These are phyloP conservation scores for Agriopis aurantiaria DNA, from an alignment of 2,888 invertebrate genomes.

Conservation along the genomic window DNA sequence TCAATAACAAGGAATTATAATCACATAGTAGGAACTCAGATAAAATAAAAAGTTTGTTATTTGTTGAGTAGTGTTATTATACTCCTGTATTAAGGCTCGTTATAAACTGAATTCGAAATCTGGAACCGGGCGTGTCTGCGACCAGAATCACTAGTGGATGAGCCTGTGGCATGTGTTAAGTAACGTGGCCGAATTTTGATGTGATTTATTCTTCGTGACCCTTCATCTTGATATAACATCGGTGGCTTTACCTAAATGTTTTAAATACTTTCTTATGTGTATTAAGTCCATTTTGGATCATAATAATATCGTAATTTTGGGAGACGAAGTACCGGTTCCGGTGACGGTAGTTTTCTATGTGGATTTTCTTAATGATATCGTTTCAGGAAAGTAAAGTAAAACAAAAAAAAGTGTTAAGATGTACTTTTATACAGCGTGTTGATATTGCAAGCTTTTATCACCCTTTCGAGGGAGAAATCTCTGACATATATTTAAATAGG, in stretches of 20 bases:
- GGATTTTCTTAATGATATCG: background rate
- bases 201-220: too few species aligned
- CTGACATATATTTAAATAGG: conserved; percentile 84
- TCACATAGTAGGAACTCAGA: too few species aligned
- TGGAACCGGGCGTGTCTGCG: too few species aligned
- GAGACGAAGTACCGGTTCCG: background rate
- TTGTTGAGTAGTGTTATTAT: too few species aligned
- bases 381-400: conserved; percentile 52
- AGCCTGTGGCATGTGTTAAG: too few species aligned
- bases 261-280: background rate
- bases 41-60: too few species aligned
- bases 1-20: too few species aligned
- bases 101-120: too few species aligned
- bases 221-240: too few species aligned
- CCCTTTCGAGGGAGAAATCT: conserved; percentile 81
- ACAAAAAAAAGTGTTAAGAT: conserved; percentile 73
- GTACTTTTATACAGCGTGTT: conserved; percentile 80
- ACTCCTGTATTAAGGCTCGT: too few species aligned
- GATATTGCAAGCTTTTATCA: conserved; percentile 84
- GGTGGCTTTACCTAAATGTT: background rate
- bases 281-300: background rate
- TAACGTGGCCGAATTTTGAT: too few species aligned
- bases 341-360: background rate
- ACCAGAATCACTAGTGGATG: too few species aligned
- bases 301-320: background rate